These are phyloP conservation scores for Parus major DNA, from an alignment of 2,113 vertebrate genomes.

Conservation along the genomic window DNA sequence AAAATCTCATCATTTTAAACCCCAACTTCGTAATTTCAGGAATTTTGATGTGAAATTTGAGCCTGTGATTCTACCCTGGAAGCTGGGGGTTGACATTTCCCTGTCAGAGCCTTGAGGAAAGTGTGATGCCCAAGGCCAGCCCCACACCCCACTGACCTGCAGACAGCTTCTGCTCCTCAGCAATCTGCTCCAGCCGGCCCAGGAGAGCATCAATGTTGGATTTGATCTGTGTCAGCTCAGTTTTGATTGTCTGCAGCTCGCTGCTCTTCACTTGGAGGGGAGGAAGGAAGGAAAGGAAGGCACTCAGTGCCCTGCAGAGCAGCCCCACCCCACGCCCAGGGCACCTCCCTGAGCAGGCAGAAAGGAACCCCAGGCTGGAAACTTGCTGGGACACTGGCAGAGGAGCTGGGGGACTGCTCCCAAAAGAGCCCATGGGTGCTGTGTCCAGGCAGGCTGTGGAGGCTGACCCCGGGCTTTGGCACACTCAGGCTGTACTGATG, in stretches of 20 bases:
- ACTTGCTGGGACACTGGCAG: rapidly evolving
- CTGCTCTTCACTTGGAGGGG: constrained; percentile 81
- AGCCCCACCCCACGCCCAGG: background rate
- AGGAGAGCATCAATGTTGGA: constrained; percentile 92
- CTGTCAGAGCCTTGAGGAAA: background rate
- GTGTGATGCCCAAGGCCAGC: background rate
- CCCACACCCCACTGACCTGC: constrained; percentile 65
- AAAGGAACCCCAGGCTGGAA: background rate
- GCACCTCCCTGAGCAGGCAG: background rate
- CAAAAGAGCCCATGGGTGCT: rapidly evolving
- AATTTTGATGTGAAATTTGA: background rate
- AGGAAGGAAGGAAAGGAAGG: background rate
- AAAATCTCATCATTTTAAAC: background rate
- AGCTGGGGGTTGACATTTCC: background rate
- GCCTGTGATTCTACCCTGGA: background rate
- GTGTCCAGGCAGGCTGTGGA: background rate
- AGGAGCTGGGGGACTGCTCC: background rate
- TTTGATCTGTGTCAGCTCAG: constrained; percentile 93
- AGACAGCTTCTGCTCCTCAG: constrained; percentile 82
- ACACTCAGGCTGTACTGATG: rapidly evolving
- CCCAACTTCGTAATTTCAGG: rapidly evolving
- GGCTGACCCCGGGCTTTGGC: background rate
- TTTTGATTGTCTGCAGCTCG: constrained; percentile 91
- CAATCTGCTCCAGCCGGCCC: constrained; percentile 89
- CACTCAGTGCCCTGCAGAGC: background rate